A percentile compares a stretch with the other conserved stretches of the same genome.
These are phyloP conservation scores for Habropoda laboriosa DNA, from an alignment of 1,140 invertebrate species.

Conservation along the genomic window DNA sequence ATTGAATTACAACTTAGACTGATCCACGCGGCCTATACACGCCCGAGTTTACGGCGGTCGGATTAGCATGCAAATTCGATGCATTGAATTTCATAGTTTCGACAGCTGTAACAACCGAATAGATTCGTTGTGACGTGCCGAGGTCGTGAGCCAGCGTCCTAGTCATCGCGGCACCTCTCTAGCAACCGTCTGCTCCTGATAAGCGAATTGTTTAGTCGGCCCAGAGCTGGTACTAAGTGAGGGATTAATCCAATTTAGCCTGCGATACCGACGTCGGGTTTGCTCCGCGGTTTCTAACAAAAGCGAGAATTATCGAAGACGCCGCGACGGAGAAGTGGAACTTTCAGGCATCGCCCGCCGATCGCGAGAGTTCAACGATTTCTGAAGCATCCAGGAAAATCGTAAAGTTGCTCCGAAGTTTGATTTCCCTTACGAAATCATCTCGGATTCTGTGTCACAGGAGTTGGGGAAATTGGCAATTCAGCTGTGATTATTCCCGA, in stretches of 20 bases:
- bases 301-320: conserved; percentile 50
- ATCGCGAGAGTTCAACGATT: background rate
- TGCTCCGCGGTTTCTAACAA: conserved; percentile 49
- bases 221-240: conserved; percentile 15
- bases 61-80: conserved; percentile 76
- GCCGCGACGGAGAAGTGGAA: conserved; percentile 8
- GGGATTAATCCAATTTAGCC: conserved; percentile 54
- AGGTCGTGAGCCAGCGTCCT: conserved; percentile 36
- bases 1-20: conserved; percentile 75
- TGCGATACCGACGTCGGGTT: conserved; percentile 31
- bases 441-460: too few relatives aligned
- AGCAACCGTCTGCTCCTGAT: conserved; percentile 51
- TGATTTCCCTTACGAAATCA: too few relatives aligned
- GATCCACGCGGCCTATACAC: conserved; percentile 62
- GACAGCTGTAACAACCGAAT: conserved; percentile 74
- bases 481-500: too few relatives aligned
- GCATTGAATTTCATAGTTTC: conserved; percentile 78
- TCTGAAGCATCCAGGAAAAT: background rate
- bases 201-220: conserved; percentile 62
- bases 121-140: conserved; percentile 67
- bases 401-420: too few relatives aligned
- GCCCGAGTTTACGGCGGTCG: conserved; percentile 61
- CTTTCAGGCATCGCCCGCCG: background rate
- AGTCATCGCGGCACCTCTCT: conserved; percentile 10
- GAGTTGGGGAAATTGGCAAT: too few relatives aligned